Evolutionary conservation across 1,140 invertebrate genomes (phyloP), one percentile per base, ranked within the genome.

Genomic region (Helicoverpa armigera): DNA sequence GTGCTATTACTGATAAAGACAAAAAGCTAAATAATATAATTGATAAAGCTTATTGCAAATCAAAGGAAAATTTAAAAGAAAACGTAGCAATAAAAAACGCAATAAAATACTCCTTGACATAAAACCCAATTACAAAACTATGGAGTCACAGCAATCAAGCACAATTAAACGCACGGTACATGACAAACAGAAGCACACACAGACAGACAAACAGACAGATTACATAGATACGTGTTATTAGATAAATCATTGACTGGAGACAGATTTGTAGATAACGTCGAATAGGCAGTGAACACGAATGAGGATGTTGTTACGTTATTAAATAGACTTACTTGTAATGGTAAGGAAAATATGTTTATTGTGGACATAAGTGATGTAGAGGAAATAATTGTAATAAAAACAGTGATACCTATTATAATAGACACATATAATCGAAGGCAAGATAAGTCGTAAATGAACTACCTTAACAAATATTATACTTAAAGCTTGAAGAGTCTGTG

Each of bases 141-240:
- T 70, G 67, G 67, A 70, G 48, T 65, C 61, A 51, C 65, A 69
- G 50, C 50, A 70, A 70, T 70, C 67, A 70, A 29, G 18, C 48
- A 31, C 67, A 70, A 70, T 70, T 70, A 70, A 70, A 70, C 67
- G 43, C 67, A 70, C 67, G 43, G 67, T 70, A 53, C 16, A 70
- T 53, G 67, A 70, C 67, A 53, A 29, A 70, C 67, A 70, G 63
- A 65, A 48, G 61, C 31, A 63, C 23, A 23, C 23, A 51, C 23
- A 23, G 23, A 23, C 23, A 23, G 23, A 23, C 23, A 23, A 23
- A 23, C 67, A 51, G 29, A 51, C 67, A 70, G 53, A 70, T 70
- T 70, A 70, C 63, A 48, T 67, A 35, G 63, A 67, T 69, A 70
- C 53, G 29, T 65, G 50, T 51, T 70, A 70, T 70, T 70, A 70